Evolutionary conservation across 1,140 invertebrate genomes (phyloP), one percentile per base, ranked within the genome.

Genomic region (Platyscapa corneri): DNA sequence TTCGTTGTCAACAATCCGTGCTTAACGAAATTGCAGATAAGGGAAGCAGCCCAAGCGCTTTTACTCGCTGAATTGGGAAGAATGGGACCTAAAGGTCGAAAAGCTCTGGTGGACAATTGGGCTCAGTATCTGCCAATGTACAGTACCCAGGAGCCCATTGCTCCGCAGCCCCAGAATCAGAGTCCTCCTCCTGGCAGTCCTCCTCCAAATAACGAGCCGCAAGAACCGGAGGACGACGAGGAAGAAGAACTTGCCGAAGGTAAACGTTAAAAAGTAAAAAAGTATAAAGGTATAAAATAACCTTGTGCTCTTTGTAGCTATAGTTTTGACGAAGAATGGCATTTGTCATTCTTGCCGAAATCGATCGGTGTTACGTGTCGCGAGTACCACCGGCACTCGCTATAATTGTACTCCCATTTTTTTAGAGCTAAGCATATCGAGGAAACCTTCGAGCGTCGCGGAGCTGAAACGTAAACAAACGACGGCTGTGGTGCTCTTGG

Each of bases 41-140:
- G 99, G 18, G 98, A 99, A 93, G 99, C 99, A 0, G 97, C 98
- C 0, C 99, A 99, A 92, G 98, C 99, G 37, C 94, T 99, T 2
- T 92, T 99, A 0, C 93, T 99, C 12, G 98, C 98, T 14, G 99
- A 99, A 93, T 94, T 99, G 1, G 96, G 96, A 70, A 95, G 96
- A 79, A 95, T 99, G 93, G 98, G 98, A 20, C 95, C 97, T 0
- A 97, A 98, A 92, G 98, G 98, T 2, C 95, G 99, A 37, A 98
- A 99, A 93, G 94, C 96, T 1, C 93, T 99, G 16, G 97, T 99
- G 0, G 98, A 99, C 90, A 96, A 96, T 88, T 99, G 99, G 99
- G 96, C 98, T 0, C 97, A 98, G 82, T 99, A 97, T 93, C 94
- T 99, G 12, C 98, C 98, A 0, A 95, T 96, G 81, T 98, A 98